Evolutionary conservation across 2,113 vertebrate genomes (phyloP), one percentile per base, ranked within the genome.

Genomic region (Galemys pyrenaicus): DNA sequence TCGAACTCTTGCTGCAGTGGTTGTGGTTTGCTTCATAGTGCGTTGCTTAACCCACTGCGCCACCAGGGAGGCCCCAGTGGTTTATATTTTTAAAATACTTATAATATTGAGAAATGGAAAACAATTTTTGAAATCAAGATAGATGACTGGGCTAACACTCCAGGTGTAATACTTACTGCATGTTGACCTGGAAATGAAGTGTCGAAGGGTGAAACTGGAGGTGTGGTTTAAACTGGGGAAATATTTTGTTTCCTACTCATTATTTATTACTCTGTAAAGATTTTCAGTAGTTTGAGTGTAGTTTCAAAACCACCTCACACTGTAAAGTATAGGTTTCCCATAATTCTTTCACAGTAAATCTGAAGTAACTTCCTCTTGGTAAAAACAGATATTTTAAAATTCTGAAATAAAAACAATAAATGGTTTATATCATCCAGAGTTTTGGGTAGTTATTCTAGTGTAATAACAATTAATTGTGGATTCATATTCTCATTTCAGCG

Each of bases 311-410:
- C 3, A 6, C n/a, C 44, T 89, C 17, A 89, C 5, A 62, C 6
- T 56, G 80, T 49, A 73, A 95, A 62, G 49, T 49, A 56, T 39
- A 86, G 83, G 6, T 37, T 83, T 65, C 58, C 35, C 15, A 12
- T 60, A 44, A 81, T 7, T 19, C 71, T 79, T 87, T 82, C 64
- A 81, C 6, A 51, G 46, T 46, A 85, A 73, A 58, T 78, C 37
- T 64, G 15, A 86, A 75, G 46, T 81, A 64, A 64, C 39, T 65
- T 75, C n/a, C 19, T 91, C 41, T 87, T 0, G 4, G 9, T 71
- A 82, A 91, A 91, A 89, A 71, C 64, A 54, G 10, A 16, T 86
- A 35, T 92, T 94, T 71, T 82, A 71, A 91, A 92, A 64, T 91
- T 92, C 44, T 65, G 58, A 89, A 94, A 70, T 56, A 89, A 92